Conservation (phyloP, 2,113 vertebrate species). For the Catharus bicknelli region DNA sequence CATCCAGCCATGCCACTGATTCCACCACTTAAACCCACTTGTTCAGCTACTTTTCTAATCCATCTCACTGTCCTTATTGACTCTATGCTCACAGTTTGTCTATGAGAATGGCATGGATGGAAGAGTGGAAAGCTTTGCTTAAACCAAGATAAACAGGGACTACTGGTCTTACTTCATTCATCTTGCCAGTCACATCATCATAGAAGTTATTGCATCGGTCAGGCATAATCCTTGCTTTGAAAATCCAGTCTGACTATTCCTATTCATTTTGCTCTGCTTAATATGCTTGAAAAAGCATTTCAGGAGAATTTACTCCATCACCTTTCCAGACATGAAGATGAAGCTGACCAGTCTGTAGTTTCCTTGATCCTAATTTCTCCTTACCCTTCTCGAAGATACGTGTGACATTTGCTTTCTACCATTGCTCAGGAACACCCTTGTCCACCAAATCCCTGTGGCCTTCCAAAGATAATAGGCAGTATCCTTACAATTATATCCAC, state of each 20-base stretch:
- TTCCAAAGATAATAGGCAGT: not conserved
- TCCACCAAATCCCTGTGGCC: not conserved
- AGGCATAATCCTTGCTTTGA: not conserved
- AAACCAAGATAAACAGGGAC: not conserved
- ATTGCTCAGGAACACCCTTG: not conserved
- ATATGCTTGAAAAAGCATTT: not conserved
- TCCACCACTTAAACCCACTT: not conserved
- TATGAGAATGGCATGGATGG: not conserved
- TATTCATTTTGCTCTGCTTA: not conserved
- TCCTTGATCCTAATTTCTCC: not conserved
- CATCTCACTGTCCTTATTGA: not conserved
- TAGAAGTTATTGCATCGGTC: not conserved
- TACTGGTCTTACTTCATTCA: not conserved
- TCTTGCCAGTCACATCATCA: not conserved
- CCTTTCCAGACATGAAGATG: not conserved
- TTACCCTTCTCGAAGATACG: not conserved
- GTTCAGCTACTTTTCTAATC: not conserved
- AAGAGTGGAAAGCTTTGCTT: not conserved
- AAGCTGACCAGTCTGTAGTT: not conserved
- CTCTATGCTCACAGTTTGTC: not conserved
- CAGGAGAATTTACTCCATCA: not conserved
- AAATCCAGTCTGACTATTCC: not conserved
- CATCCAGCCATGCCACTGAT: not conserved
- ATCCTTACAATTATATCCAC: not conserved
- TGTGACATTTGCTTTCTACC: not conserved